Evolutionary conservation across 92 coral and sea anemone species (phyloP), one percentile per base, ranked within the genome.

Genomic region (Diadumene lineata): DNA sequence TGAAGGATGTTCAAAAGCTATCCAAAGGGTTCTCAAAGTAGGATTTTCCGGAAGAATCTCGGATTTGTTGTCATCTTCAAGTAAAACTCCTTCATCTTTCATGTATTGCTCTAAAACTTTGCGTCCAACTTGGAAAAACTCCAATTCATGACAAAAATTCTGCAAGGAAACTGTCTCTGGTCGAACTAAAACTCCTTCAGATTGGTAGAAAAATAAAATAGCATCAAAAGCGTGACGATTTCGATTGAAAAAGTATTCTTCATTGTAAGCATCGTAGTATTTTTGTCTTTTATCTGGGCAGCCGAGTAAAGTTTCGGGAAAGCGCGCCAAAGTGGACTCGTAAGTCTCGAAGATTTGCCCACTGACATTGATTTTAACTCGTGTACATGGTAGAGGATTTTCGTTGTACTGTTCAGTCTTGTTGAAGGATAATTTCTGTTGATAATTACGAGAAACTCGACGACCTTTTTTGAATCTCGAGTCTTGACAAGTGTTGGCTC

Each of bases 171-270:
- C 82, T 71, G 86, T 91, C 21, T 85, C 81, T 16, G 98, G 98
- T 24, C 98, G 89, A 31, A 86, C 83, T 10, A 94, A 92, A 0
- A 91, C 71, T 15, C 98, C 98, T 43, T 84, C 50, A 9, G 98
- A 94, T 57, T 94, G 98, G 53, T 94, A 94, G 65, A 88, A 94
- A 79, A 94, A 94, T 11, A 94, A 82, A 64, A 94, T 94, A 0
- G 97, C 92, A 61, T 94, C 98, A 31, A 94, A 94, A 0, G 97
- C 98, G 50, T 85, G 88, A 11, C 93, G 91, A 55, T 94, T 88
- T 44, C 98, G 85, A 56, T 91, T 82, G 73, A 93, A 91, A 65
- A 88, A 89, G 66, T 91, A 93, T 38, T 93, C 98, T 8, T 88
- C 78, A 26, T 87, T 70, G 21, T 22, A 70, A 29, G 83, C 62